These are phyloP conservation scores for Drosophila parabipectinata DNA, from an alignment of 1,140 invertebrate genomes.

Conservation along the genomic window DNA sequence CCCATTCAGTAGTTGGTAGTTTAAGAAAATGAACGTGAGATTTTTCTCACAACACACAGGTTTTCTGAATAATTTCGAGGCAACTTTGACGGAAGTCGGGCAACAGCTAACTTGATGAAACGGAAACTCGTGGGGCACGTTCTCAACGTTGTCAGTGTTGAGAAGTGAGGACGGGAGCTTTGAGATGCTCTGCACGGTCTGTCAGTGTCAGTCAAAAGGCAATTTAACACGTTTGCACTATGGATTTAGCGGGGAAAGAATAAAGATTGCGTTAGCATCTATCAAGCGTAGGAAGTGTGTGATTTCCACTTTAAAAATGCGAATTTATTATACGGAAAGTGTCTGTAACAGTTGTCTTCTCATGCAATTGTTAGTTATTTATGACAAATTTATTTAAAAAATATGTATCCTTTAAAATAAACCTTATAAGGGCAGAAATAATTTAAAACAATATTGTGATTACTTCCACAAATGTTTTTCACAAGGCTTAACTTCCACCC, in stretches of 20 bases:
- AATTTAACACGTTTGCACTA: no score
- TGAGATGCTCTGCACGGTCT: not conserved
- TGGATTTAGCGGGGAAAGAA: no score
- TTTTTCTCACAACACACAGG: not conserved
- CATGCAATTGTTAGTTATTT: no score
- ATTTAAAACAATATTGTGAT: not conserved
- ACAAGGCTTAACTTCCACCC: constrained; percentile 18
- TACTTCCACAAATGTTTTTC: not conserved
- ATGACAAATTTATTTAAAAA: not conserved
- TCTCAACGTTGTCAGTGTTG: not conserved
- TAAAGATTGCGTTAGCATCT: no score
- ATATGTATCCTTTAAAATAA: not conserved
- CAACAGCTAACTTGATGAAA: not conserved
- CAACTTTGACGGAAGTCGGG: not conserved
- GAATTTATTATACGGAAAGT: no score
- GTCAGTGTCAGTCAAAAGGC: not conserved
- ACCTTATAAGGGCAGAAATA: not conserved
- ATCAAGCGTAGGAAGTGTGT: no score
- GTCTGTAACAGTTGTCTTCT: no score
- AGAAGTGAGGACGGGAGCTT: not conserved
- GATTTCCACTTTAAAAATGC: no score
- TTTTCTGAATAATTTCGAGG: constrained; percentile 2
- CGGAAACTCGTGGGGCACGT: not conserved
- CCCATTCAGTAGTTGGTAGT: constrained; percentile 38
- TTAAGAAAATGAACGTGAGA: not conserved